Conservation (phyloP, 1,140 invertebrate genomes). For the Tetraneura akinire region DNA sequence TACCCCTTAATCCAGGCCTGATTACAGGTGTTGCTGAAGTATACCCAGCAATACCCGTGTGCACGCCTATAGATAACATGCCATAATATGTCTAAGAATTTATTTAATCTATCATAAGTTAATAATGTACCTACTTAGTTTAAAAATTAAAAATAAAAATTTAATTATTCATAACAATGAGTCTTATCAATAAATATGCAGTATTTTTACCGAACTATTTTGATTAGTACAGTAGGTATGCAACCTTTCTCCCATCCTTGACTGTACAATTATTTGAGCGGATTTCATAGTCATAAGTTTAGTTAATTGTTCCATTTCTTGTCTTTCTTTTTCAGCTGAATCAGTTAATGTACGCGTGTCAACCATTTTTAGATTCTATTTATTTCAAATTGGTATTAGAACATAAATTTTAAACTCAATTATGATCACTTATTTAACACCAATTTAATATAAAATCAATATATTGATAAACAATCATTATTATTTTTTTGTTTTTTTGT, state of each 20-base stretch:
- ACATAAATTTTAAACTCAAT: not conserved
- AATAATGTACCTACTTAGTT: too few relatives aligned
- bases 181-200: too few relatives aligned
- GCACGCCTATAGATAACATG: too few relatives aligned
- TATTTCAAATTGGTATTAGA: not conserved
- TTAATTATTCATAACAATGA: too few relatives aligned
- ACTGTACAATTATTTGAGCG: slow-evolving; percentile 49
- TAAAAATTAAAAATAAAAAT: too few relatives aligned
- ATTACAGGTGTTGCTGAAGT: too few relatives aligned
- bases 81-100: too few relatives aligned
- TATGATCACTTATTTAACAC: slow-evolving; percentile 18
- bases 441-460: slow-evolving; percentile 19
- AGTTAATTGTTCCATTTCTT: slow-evolving; percentile 47
- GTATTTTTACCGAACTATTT: slow-evolving; percentile 36
- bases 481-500: too few relatives aligned
- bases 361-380: slow-evolving; percentile 12
- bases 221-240: slow-evolving; percentile 39
- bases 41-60: too few relatives aligned
- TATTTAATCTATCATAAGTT: too few relatives aligned
- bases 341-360: slow-evolving; percentile 38
- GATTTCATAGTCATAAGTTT: slow-evolving; percentile 49
- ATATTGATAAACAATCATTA: not conserved
- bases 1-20: too few relatives aligned
- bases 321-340: slow-evolving; percentile 40
- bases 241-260: slow-evolving; percentile 46